Base-by-base conservation (phyloP, 1,140 invertebrate species). In the Sitobion miscanthi region DNA sequence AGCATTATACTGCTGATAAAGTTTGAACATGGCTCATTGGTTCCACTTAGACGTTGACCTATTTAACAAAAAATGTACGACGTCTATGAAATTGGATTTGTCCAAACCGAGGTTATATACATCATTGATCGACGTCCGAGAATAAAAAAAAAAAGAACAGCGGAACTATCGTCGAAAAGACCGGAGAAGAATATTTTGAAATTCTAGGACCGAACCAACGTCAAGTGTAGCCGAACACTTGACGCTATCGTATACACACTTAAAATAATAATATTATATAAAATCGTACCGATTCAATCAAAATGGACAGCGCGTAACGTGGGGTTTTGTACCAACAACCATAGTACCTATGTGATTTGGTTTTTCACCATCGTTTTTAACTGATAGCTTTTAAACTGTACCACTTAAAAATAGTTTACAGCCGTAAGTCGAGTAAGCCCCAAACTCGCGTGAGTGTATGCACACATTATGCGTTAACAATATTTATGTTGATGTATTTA, bases 31-130 rank as follows among this genome's bases (percentile, higher is more conserved):
- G 88, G 52, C n/a, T 25, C 88, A 57, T 89, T 89, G 88, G 88
- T 54, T 89, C 52, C 88, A 38, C 88, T 88, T 54, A 57, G n/a
- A 38, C 35, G 88, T 23, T 89, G 88, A 57, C 88, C 88, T 89
- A 57, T 35, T 89, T 89, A 23, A 88, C 6, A 21, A 20, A 49
- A 21, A 88, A 35, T 54, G 42, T 52, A 88, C 47, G 23, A 54
- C 49, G n/a, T 54, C 49, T 35, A 89, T 42, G 30, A 54, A 88
- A 52, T 54, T 52, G n/a, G 30, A 88, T 52, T 35, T 35, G 87
- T 54, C 86, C 47, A 17, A 87, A 87, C 45, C 30, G 7, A 49
- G 86, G 30, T 87, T 87, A 25, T 85, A 42, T 85, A 77, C 62
- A 77, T 17, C 62, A 77, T 85, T 85, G 38, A 85, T 42, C 7